phyloP scores from a whole-genome alignment of 1,140 invertebrate genomes.

The Leptinotarsa texana region DNA sequence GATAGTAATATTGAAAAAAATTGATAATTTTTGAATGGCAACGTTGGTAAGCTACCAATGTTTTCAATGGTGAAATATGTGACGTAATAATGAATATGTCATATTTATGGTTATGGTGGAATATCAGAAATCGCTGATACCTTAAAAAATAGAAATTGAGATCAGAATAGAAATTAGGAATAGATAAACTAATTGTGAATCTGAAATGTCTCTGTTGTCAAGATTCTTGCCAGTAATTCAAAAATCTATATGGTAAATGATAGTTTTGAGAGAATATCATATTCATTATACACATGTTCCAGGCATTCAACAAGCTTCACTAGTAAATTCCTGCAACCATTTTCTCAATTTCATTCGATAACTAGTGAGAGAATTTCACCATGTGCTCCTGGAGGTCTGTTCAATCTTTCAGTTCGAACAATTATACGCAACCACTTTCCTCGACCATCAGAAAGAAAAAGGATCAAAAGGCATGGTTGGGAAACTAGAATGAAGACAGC shows the following conservation, averaged over 20 bases:
- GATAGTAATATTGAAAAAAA: too few species aligned
- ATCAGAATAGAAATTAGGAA: too few species aligned
- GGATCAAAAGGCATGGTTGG: slow-evolving; percentile 73
- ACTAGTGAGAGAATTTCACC: background rate
- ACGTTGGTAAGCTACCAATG: too few species aligned
- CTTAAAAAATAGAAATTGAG: too few species aligned
- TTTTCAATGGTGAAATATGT: too few species aligned
- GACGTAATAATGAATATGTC: too few species aligned
- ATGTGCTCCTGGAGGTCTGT: slow-evolving; percentile 46
- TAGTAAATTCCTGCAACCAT: background rate
- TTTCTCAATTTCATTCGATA: slow-evolving; percentile 19
- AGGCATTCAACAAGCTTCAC: background rate
- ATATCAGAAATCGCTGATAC: too few species aligned
- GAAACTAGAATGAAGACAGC: slow-evolving; percentile 68
- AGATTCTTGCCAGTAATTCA: background rate
- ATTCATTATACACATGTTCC: background rate
- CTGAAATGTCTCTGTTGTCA: background rate
- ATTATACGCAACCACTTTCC: slow-evolving; percentile 72
- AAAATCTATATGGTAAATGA: background rate
- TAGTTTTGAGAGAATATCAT: background rate
- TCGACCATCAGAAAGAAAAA: slow-evolving; percentile 69
- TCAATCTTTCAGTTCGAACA: slow-evolving; percentile 51
- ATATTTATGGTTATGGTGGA: too few species aligned
- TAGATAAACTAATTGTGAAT: too few species aligned
- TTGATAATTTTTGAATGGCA: too few species aligned